phyloP scores from a whole-genome alignment of 2,797 vertebrate species.

The Distichodus sexfasciatus region DNA sequence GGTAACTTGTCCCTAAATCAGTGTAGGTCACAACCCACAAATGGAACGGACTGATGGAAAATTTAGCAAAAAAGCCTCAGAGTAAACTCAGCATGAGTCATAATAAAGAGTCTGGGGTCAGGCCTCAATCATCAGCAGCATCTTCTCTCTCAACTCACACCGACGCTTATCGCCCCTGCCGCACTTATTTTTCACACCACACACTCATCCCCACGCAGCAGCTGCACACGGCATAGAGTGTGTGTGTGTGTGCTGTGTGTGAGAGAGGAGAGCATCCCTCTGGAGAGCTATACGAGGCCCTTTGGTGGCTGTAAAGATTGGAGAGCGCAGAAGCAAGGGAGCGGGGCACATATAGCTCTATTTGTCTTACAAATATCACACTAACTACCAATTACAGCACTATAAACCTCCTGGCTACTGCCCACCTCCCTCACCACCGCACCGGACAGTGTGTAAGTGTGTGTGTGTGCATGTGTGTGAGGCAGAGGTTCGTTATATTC shows the following conservation, averaged over 20 bases:
- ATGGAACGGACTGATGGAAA: too few relatives aligned
- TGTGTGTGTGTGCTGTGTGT: constrained; percentile 61
- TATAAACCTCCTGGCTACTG: constrained; percentile 90
- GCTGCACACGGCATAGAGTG: too few relatives aligned
- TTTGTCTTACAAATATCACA: constrained; percentile 95
- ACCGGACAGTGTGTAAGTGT: too few relatives aligned
- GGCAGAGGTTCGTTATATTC: too few relatives aligned
- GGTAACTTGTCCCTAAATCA: too few relatives aligned
- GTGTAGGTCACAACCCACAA: too few relatives aligned
- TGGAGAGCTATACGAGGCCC: constrained; percentile 84
- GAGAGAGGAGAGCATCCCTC: too few relatives aligned
- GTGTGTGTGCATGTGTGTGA: too few relatives aligned
- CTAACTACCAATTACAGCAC: constrained; percentile 92
- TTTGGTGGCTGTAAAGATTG: constrained; percentile 88
- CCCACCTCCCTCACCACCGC: constrained; percentile 79
- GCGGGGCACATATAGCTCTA: constrained; percentile 86
- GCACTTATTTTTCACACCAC: too few relatives aligned
- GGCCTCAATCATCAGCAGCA: too few relatives aligned
- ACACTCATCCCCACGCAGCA: too few relatives aligned
- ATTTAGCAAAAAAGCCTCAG: not conserved
- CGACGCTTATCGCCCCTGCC: constrained; percentile 64
- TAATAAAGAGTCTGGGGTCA: constrained; percentile 51
- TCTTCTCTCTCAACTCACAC: constrained; percentile 49
- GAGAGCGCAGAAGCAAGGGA: constrained; percentile 80
- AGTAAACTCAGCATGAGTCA: constrained; percentile 27